Evolutionary conservation across 2,888 invertebrate genomes (phyloP).

Genomic region (Tachina fera): DNA sequence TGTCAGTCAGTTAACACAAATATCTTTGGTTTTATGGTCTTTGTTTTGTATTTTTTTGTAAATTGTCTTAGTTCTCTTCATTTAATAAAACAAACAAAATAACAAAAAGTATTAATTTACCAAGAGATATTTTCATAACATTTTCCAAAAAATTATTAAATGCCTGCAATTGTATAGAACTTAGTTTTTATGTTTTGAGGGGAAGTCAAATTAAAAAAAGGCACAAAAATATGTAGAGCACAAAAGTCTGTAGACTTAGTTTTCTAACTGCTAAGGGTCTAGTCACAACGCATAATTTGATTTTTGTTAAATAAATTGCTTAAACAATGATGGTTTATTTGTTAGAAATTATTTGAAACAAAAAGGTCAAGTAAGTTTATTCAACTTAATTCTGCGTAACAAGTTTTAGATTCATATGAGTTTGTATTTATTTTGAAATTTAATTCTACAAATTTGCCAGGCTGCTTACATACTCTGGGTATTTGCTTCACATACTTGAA

Average conservation of each 20-base stretch:
- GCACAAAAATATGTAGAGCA: too few species aligned
- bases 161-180: too few species aligned
- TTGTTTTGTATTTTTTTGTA: too few species aligned
- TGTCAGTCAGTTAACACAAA: too few species aligned
- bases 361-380: slow-evolving; percentile 32
- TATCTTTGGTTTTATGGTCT: too few species aligned
- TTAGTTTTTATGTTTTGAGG: too few species aligned
- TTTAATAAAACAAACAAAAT: background rate
- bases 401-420: background rate
- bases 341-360: background rate
- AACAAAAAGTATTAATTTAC: background rate
- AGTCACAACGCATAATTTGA: slow-evolving; percentile 3
- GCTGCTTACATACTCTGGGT: background rate
- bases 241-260: too few species aligned
- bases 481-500: background rate
- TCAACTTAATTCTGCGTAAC: background rate
- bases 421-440: slow-evolving; percentile 6
- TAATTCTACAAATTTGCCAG: slow-evolving; percentile 17
- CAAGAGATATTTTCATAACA: too few species aligned
- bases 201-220: too few species aligned
- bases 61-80: too few species aligned
- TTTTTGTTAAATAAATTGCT: background rate
- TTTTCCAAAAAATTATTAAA: too few species aligned
- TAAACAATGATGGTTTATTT: background rate
- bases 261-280: too few species aligned